phyloP scores from a whole-genome alignment of 1,140 invertebrate genomes.

The Dinothrombium tinctorium region DNA sequence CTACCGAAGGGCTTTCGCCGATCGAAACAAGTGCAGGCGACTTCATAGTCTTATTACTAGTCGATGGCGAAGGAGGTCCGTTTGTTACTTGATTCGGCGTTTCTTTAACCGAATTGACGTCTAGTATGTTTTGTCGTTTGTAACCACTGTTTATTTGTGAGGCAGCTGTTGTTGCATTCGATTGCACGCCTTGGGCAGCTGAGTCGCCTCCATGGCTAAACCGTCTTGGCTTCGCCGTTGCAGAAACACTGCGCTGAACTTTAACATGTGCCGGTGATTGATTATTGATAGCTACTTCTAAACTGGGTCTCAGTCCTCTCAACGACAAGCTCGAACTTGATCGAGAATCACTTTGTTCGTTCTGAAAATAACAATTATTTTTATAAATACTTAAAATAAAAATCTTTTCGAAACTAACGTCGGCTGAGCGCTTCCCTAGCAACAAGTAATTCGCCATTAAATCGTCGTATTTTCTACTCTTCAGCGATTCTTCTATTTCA shows the following conservation, averaged over 20 bases:
- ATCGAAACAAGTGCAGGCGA: not conserved
- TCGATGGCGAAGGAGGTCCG: slow-evolving; percentile 3
- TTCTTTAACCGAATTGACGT: slow-evolving; percentile 10
- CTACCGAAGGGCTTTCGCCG: not conserved
- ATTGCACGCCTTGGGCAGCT: slow-evolving; percentile 13
- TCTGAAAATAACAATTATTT: slow-evolving; percentile 30
- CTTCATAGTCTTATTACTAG: not conserved
- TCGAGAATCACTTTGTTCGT: slow-evolving; percentile 78
- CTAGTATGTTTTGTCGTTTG: slow-evolving; percentile 11
- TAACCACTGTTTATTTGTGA: slow-evolving; percentile 30
- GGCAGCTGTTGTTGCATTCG: slow-evolving; percentile 47
- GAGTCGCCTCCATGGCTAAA: slow-evolving; percentile 24
- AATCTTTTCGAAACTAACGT: slow-evolving; percentile 19
- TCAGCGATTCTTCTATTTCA: slow-evolving; percentile 89
- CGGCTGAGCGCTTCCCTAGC: slow-evolving; percentile 36
- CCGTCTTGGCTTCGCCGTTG: slow-evolving; percentile 22
- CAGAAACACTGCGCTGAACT: slow-evolving; percentile 25
- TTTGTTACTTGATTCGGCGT: slow-evolving; percentile 1
- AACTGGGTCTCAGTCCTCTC: slow-evolving; percentile 44
- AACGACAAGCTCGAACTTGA: slow-evolving; percentile 82
- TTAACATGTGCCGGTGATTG: slow-evolving; percentile 43
- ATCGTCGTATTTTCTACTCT: slow-evolving; percentile 93
- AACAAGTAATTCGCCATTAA: slow-evolving; percentile 93
- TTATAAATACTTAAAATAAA: too few species aligned
- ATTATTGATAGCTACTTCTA: slow-evolving; percentile 28